These are phyloP conservation scores for Petrocephalus microphthalmus DNA, from an alignment of 2,113 vertebrate genomes.

Conservation along the genomic window DNA sequence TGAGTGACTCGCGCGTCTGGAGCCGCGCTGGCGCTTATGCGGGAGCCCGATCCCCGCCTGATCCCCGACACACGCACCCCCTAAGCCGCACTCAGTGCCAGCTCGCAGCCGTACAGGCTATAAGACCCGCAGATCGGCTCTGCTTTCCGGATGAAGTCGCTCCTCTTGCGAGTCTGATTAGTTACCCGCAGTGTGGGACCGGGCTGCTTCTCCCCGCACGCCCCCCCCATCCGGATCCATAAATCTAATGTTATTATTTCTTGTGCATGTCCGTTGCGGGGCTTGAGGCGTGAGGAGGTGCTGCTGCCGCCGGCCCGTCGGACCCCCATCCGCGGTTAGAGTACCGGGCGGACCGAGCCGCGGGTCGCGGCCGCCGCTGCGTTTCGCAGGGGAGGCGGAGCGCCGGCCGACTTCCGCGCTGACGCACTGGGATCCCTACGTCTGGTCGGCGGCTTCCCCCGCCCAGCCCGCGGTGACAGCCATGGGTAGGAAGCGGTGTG, in stretches of 20 bases:
- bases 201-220: conserved; percentile 33
- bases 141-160: conserved; percentile 27
- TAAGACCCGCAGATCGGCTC: neutral
- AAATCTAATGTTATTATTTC: neutral
- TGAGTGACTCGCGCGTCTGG: conserved; percentile 20
- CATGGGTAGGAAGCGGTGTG: conserved; percentile 98
- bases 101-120: neutral
- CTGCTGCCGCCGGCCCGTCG: too few species aligned
- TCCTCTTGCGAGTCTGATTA: conserved; percentile 42
- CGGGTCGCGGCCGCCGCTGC: conserved; percentile 35
- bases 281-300: conserved; percentile 6
- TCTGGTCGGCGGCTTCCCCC: conserved; percentile 70
- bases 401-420: conserved; percentile 63
- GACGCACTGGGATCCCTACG: conserved; percentile 72
- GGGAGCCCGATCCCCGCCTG: conserved; percentile 38
- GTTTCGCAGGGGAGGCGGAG: conserved; percentile 63
- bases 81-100: neutral
- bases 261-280: neutral
- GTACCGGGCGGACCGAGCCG: conserved; percentile 21
- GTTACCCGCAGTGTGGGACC: conserved; percentile 29
- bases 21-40: conserved; percentile 48
- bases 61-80: neutral
- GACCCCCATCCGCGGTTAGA: conserved; percentile 30
- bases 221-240: conserved; percentile 35
- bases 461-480: conserved; percentile 78